Percentiles rank a stretch among this genome's conserved stretches.
Conservation (phyloP, 2,113 vertebrate genomes). For the Brienomyrus longianalis region DNA sequence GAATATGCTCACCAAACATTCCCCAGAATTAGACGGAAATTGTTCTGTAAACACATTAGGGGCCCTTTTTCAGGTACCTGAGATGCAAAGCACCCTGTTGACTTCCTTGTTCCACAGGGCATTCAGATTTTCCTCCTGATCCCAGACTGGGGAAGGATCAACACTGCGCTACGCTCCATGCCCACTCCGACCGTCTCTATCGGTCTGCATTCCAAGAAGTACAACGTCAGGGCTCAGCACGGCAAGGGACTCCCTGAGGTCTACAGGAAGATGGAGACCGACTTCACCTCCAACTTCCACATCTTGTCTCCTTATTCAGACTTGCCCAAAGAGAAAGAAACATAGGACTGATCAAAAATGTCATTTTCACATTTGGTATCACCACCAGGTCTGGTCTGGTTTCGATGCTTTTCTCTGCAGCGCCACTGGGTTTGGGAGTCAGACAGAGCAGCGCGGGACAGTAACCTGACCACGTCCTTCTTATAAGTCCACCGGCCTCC, state of each 20-base stretch:
- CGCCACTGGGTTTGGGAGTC: background rate
- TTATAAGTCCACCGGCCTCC: background rate
- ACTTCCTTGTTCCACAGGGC: background rate
- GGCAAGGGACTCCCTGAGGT: background rate
- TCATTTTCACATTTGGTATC: background rate
- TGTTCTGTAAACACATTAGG: background rate
- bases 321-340: background rate
- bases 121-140: constrained; percentile 9
- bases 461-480: background rate
- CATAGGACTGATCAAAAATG: background rate
- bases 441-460: background rate
- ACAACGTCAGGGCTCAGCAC: background rate
- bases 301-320: background rate
- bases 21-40: background rate
- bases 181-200: background rate
- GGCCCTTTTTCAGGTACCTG: background rate
- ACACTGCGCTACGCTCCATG: background rate
- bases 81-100: background rate
- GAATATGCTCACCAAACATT: background rate
- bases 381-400: background rate
- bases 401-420: background rate
- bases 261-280: constrained; percentile 10
- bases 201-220: background rate
- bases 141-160: background rate
- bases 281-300: background rate